phyloP scores from a whole-genome alignment of 2,797 vertebrate genomes.

The Lepilemur septentrionalis region DNA sequence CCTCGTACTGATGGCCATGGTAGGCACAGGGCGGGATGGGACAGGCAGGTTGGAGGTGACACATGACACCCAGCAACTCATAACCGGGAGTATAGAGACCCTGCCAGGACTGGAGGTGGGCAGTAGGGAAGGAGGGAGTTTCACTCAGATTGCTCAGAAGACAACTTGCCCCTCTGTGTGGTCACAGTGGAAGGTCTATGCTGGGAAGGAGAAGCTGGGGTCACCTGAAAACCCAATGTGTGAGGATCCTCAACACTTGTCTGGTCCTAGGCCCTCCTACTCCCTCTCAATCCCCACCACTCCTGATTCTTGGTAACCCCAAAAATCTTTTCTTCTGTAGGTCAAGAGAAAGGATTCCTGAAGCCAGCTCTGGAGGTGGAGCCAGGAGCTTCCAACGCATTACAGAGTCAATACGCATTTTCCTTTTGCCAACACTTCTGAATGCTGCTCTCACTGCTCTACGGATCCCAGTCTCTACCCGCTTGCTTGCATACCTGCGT shows the following conservation, averaged over 20 bases:
- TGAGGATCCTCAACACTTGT: not conserved
- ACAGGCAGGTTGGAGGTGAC: not conserved
- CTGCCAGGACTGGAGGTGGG: not conserved
- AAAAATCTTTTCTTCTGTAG: conserved; percentile 12
- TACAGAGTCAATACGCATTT: accelerated
- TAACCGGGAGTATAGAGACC: not conserved
- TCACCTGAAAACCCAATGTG: not conserved
- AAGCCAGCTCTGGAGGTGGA: not conserved
- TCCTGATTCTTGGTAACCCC: not conserved
- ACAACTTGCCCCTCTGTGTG: not conserved
- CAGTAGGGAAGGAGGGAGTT: not conserved
- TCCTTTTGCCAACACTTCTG: not conserved
- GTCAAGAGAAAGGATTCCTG: conserved; percentile 68
- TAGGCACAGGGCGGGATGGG: not conserved
- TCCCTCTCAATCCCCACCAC: not conserved
- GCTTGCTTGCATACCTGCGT: too few relatives aligned
- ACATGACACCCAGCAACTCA: not conserved
- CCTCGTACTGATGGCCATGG: conserved; percentile 78
- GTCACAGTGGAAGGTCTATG: not conserved
- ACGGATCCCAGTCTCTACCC: accelerated
- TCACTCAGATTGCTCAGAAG: not conserved
- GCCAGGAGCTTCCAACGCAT: not conserved
- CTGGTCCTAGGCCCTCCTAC: not conserved
- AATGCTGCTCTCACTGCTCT: not conserved
- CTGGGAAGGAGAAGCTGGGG: not conserved